Evolutionary conservation across 53 echinoderm and acorn worm genomes (phyloP).

Genomic region (Hippasteria phrygiana): DNA sequence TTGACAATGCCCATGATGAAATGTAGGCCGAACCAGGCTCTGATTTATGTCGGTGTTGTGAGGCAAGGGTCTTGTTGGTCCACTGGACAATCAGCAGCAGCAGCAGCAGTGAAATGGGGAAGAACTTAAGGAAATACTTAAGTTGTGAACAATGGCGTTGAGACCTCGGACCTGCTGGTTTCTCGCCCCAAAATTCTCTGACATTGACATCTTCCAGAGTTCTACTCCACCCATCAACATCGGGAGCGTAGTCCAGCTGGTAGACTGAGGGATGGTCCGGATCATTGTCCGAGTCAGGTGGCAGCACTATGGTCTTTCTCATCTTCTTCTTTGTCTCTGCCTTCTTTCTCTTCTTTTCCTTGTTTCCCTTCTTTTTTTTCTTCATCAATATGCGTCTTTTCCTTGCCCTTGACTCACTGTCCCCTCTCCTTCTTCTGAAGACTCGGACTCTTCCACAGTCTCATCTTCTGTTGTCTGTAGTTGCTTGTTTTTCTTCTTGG

Average conservation of each 20-base stretch:
- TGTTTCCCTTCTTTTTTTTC: not conserved
- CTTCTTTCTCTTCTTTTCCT: not conserved
- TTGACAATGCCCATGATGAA: constrained; percentile 53
- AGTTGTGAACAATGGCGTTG: not conserved
- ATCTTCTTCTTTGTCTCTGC: not conserved
- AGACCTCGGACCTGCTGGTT: not conserved
- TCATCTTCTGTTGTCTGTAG: no score
- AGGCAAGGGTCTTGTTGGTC: constrained; percentile 21
- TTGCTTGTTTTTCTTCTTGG: no score
- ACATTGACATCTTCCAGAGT: not conserved
- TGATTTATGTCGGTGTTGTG: constrained; percentile 12
- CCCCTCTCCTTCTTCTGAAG: no score
- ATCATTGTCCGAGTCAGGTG: constrained; percentile 26
- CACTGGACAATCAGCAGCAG: not conserved
- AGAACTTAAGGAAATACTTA: constrained; percentile 14
- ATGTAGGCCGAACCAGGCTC: constrained; percentile 39
- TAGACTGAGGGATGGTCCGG: constrained; percentile 26
- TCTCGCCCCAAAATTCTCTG: not conserved
- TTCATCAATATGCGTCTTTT: no score
- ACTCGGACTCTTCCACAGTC: no score
- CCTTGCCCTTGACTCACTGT: no score
- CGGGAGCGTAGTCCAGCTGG: not conserved
- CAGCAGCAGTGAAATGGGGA: not conserved
- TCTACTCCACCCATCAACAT: constrained; percentile 6
- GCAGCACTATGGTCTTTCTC: not conserved